Base-by-base conservation (phyloP, 2,888 invertebrate species). In the Polymixis flavicincta region DNA sequence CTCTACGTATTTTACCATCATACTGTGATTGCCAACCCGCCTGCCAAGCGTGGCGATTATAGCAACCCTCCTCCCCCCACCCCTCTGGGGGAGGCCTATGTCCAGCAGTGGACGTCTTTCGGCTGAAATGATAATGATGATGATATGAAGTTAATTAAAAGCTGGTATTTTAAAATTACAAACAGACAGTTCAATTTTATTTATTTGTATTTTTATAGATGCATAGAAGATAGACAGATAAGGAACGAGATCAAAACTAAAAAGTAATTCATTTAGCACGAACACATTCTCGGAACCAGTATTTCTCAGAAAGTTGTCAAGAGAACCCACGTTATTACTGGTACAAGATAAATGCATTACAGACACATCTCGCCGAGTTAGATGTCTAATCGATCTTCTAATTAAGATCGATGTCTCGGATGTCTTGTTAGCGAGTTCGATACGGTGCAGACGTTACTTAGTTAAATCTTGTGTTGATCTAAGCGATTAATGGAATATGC, bases 281-380 rank as follows among this genome's bases (percentile, higher is more conserved):
- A 8, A 28, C 25, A 17, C 1, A n/a, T 32, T 32, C 19, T 32
- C 14, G 4, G 1, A 6, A 25, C 13, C n/a, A 74, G 42, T 52
- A 74, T 63, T 17, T 32, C 69, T 50, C 32, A 3, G 69, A 22
- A 67, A 60, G 28, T 63, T 54, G 37, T 28, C 37, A 25, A 67
- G 54, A 52, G 55, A 66, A 22, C 54, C 54, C 11, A 17, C 42
- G 67, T 71, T 55, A 63, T 54, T 65, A 54, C 66, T 57, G 22
- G 52, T 64, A 83, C 83, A 80, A 73, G 83, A 75, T 85, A 85
- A 85, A 76, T 64, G 60, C 76, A 83, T 84, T 83, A 85, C 67
- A 50, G 72, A 32, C 55, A 52, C 66, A 80, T 73, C 73, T 50
- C 45, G 25, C 72, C 32, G 65, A 59, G 74, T 75, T 71, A 52